Evolutionary conservation across 1,140 invertebrate genomes (phyloP), one percentile per base, ranked within the genome.

Genomic region (Bicyclus anynana): DNA sequence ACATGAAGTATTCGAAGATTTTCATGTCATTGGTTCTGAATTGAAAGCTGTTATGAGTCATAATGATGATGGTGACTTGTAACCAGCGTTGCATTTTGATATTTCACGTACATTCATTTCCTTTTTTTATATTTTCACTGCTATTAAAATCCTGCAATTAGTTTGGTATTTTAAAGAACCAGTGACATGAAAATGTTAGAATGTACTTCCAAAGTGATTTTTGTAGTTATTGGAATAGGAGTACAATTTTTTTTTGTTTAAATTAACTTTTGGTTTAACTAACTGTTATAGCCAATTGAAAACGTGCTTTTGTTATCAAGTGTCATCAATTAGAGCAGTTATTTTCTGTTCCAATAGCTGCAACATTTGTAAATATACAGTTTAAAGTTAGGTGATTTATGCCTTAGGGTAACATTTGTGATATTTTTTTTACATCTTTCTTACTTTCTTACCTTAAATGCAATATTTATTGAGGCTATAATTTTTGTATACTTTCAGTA

Each of bases 401-500:
- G 48, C 23, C 50, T 40, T 62, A 62, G 51, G 18, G 52, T 54
- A 33, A 38, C 18, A 53, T 26, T 58, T 61, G 60, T 67, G 58
- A 64, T 66, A 68, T 52, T 61, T 67, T 71, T 59, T 61, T 59
- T 65, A 57, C 48, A 57, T 40, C 47, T 62, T 53, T 61, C 20
- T 26, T 51, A 48, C 49, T 59, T 50, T 52, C 56, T 18, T 52
- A 46, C 50, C 26, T 53, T 57, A 52, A 53, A 48, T 50, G 50
- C 40, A 64, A 72, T 78, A 74, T 65, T 73, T 75, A 69, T 69
- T 70, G 61, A 67, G 17, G 17, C 44, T 17, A 29, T 27, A 27
- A 48, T 65, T 69, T 64, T 67, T 49, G 23, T 10, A 33, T 54
- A 65, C 57, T 59, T 69, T 77, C 66, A 64, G 72, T 73, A 60